Percentiles rank a stretch among this genome's conserved stretches.
phyloP scores from a whole-genome alignment of 2,113 vertebrate genomes.

The Recurvirostra avosetta region DNA sequence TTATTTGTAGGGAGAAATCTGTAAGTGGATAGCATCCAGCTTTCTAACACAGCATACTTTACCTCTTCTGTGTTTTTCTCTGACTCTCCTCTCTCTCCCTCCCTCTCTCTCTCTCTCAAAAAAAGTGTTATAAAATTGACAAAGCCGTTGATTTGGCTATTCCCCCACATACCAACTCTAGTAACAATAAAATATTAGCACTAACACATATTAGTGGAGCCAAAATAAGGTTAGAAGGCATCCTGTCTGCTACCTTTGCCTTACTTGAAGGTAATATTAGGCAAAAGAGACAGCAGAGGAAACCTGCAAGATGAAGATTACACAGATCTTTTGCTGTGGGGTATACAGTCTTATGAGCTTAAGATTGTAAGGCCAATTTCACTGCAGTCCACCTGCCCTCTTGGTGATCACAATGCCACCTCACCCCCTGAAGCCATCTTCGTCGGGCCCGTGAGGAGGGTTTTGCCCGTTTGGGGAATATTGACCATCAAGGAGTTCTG shows the following conservation, averaged over 20 bases:
- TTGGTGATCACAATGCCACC: background rate
- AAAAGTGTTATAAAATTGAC: background rate
- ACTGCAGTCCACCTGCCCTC: background rate
- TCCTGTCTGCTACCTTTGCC: background rate
- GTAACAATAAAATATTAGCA: background rate
- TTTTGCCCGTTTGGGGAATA: background rate
- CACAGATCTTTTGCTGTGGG: background rate
- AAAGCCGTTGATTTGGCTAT: background rate
- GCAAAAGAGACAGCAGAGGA: background rate
- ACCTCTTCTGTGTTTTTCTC: background rate
- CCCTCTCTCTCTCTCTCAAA: too few relatives aligned
- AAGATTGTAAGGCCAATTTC: background rate
- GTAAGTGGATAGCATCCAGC: background rate
- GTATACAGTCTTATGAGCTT: background rate
- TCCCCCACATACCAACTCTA: background rate
- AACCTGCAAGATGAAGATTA: background rate
- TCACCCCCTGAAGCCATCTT: background rate
- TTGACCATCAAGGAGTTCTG: background rate
- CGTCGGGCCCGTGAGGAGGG: fast-evolving
- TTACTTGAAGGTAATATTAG: background rate
- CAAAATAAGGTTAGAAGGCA: background rate
- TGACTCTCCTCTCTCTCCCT: background rate
- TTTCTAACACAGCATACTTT: background rate
- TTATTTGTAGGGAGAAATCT: background rate
- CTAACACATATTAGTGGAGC: background rate